Conservation (phyloP, 2,797 vertebrate species). For the Phoeniculus purpureus region DNA sequence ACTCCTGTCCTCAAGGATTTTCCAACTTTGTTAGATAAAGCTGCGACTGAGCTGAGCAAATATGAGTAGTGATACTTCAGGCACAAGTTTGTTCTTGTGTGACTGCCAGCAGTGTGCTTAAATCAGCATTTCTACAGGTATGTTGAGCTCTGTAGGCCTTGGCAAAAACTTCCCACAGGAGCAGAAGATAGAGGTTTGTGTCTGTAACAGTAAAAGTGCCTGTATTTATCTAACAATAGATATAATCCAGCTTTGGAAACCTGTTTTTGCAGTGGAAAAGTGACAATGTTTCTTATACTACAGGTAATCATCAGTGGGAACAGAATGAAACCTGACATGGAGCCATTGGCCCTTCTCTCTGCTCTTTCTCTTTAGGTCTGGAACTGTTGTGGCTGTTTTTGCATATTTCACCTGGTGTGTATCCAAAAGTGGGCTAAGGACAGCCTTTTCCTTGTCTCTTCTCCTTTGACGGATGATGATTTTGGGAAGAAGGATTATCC, state of each 20-base stretch:
- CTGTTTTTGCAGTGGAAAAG: background rate
- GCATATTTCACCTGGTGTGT: constrained; percentile 94
- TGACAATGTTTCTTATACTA: background rate
- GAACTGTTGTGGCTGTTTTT: constrained; percentile 93
- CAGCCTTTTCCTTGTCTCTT: constrained; percentile 91
- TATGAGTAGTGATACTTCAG: background rate
- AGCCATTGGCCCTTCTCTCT: background rate
- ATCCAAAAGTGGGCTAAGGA: constrained; percentile 98
- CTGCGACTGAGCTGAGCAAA: background rate
- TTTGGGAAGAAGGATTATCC: constrained; percentile 91
- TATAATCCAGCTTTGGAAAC: background rate
- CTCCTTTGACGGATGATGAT: constrained; percentile 88
- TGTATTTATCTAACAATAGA: background rate
- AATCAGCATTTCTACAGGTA: background rate
- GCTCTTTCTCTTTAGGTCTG: constrained; percentile 83
- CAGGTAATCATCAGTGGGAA: background rate
- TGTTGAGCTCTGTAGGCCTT: background rate
- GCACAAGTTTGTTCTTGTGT: fast-evolving
- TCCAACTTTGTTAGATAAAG: background rate
- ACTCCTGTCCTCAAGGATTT: background rate
- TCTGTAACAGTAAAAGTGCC: background rate
- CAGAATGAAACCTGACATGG: background rate
- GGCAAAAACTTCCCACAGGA: background rate
- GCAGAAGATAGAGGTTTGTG: background rate
- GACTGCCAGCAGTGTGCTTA: background rate